Evolutionary conservation across 2,797 vertebrate species (phyloP).

Genomic region (Bradypodion pumilum): DNA sequence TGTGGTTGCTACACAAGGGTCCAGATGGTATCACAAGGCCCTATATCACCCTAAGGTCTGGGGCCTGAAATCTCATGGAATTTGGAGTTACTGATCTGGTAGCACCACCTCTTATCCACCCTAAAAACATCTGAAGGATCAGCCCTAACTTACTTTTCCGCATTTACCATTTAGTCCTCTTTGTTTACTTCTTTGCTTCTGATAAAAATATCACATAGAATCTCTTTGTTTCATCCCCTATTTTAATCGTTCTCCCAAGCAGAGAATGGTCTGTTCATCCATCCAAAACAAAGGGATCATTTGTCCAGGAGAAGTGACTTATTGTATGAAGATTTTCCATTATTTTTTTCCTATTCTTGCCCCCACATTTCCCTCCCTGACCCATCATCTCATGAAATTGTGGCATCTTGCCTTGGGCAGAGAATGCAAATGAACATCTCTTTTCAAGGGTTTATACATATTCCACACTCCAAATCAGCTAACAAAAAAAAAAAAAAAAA

Average conservation of each 20-base stretch:
- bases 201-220: slow-evolving; percentile 67
- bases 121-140: not conserved
- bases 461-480: slow-evolving; percentile 61
- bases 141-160: not conserved
- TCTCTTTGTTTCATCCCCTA: slow-evolving; percentile 58
- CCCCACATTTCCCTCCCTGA: not conserved
- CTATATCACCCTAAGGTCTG: too few relatives aligned
- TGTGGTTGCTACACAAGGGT: too few relatives aligned
- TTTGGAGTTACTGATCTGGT: not conserved
- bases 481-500: slow-evolving; percentile 57
- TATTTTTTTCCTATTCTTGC: slow-evolving; percentile 41
- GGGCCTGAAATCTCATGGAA: not conserved
- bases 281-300: slow-evolving; percentile 53
- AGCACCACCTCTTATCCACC: not conserved
- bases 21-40: too few relatives aligned
- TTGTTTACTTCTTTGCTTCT: slow-evolving; percentile 49
- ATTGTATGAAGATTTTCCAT: slow-evolving; percentile 56
- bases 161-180: slow-evolving; percentile 15
- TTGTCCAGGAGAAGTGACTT: slow-evolving; percentile 60
- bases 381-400: slow-evolving; percentile 61
- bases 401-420: slow-evolving; percentile 62
- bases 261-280: slow-evolving; percentile 60
- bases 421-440: slow-evolving; percentile 69
- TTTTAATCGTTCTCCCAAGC: slow-evolving; percentile 55
- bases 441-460: slow-evolving; percentile 69